Conservation (phyloP, 2,797 vertebrate genomes). For the Malacoctenus gilli region DNA sequence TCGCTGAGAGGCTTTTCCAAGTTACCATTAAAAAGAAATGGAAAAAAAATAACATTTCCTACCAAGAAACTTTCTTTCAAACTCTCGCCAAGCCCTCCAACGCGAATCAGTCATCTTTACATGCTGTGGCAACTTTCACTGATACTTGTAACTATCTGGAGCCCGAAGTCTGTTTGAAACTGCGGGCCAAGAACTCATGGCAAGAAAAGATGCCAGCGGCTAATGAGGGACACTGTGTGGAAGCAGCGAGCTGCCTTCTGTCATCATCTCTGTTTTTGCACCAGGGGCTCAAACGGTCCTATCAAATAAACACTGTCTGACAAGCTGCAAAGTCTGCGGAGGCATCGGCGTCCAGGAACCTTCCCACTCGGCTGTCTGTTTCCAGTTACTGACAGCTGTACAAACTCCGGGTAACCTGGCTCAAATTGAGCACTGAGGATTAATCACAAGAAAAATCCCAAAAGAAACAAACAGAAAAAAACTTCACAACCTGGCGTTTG, state of each 20-base stretch:
- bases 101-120: constrained; percentile 63
- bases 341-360: constrained; percentile 36
- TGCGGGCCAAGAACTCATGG: constrained; percentile 37
- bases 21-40: constrained; percentile 58
- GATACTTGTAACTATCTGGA: constrained; percentile 65
- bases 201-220: constrained; percentile 49
- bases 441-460: constrained; percentile 59
- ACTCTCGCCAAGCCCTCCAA: constrained; percentile 54
- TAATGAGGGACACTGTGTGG: constrained; percentile 57
- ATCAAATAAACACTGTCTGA: constrained; percentile 76
- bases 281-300: constrained; percentile 47
- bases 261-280: constrained; percentile 57
- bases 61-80: constrained; percentile 50
- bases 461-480: constrained; percentile 72
- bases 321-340: constrained; percentile 53
- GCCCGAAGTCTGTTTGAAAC: constrained; percentile 66
- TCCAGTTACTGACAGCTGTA: constrained; percentile 69
- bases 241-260: constrained; percentile 59
- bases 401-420: constrained; percentile 73
- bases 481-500: constrained; percentile 53
- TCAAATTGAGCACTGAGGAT: constrained; percentile 54
- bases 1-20: constrained; percentile 34
- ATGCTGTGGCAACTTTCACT: constrained; percentile 71
- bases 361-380: constrained; percentile 53
- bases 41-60: constrained; percentile 57